These are phyloP conservation scores for Gorsachius goisagi DNA, from an alignment of 2,113 vertebrate genomes.

Conservation along the genomic window DNA sequence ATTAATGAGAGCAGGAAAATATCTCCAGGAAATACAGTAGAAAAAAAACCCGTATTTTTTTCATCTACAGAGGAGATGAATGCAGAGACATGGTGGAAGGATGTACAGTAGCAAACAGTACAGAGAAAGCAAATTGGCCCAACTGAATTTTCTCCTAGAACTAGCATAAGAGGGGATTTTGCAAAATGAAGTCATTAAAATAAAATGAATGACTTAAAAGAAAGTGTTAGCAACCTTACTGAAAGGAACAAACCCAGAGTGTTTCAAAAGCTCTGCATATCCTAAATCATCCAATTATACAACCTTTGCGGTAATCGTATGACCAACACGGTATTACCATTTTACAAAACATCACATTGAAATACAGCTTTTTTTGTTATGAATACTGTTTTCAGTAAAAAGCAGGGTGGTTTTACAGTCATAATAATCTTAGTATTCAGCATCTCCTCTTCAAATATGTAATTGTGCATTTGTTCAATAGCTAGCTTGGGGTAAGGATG, in stretches of 20 bases:
- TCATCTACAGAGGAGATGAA: not conserved
- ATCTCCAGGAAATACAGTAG: not conserved
- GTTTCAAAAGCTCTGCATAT: not conserved
- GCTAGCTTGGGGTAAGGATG: not conserved
- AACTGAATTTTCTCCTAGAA: not conserved
- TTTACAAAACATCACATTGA: not conserved
- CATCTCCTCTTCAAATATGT: not conserved
- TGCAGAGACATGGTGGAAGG: not conserved
- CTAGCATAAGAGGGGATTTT: not conserved
- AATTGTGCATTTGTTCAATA: not conserved
- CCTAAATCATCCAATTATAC: not conserved
- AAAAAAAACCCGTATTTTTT: not conserved
- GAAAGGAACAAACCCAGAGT: not conserved
- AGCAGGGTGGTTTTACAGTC: not conserved
- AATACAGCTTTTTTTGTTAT: not conserved
- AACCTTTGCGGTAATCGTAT: not conserved
- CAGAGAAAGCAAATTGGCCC: not conserved
- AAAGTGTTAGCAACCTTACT: not conserved
- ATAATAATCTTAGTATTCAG: not conserved
- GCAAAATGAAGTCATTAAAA: not conserved
- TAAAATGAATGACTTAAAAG: not conserved
- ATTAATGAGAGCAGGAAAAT: not conserved
- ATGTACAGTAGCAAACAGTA: not conserved
- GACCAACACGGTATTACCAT: not conserved
- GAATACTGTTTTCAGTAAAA: not conserved